phyloP scores from a whole-genome alignment of 2,113 vertebrate species.

The Tragelaphus buxtoni region DNA sequence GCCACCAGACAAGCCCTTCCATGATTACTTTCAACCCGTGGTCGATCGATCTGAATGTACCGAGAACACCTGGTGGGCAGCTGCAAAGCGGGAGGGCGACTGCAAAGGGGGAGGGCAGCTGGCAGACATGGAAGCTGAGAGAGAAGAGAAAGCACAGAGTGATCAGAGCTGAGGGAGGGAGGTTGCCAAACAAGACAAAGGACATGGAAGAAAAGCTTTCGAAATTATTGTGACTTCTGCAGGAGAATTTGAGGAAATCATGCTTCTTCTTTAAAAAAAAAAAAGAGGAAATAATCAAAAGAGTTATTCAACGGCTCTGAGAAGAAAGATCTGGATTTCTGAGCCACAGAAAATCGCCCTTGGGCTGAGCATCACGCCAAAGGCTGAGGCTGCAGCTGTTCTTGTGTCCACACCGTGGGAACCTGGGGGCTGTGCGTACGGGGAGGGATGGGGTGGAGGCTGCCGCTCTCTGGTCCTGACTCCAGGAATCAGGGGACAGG shows the following conservation, averaged over 20 bases:
- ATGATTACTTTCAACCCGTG: neutral
- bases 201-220: neutral
- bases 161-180: neutral
- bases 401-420: neutral
- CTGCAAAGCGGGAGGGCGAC: accelerated
- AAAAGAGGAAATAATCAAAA: neutral
- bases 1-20: neutral
- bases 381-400: neutral
- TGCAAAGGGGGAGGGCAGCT: neutral
- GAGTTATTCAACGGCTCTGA: neutral
- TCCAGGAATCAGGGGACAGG: neutral
- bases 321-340: neutral
- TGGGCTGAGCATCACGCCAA: neutral
- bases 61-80: neutral
- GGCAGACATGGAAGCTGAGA: neutral
- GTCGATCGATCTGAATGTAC: neutral
- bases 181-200: neutral
- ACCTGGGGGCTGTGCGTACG: accelerated
- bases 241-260: neutral
- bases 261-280: neutral
- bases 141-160: neutral
- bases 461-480: neutral
- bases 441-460: neutral
- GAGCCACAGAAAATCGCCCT: neutral
- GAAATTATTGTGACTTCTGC: neutral